Conservation (phyloP, 2,113 vertebrate species). For the Microtus oregoni region DNA sequence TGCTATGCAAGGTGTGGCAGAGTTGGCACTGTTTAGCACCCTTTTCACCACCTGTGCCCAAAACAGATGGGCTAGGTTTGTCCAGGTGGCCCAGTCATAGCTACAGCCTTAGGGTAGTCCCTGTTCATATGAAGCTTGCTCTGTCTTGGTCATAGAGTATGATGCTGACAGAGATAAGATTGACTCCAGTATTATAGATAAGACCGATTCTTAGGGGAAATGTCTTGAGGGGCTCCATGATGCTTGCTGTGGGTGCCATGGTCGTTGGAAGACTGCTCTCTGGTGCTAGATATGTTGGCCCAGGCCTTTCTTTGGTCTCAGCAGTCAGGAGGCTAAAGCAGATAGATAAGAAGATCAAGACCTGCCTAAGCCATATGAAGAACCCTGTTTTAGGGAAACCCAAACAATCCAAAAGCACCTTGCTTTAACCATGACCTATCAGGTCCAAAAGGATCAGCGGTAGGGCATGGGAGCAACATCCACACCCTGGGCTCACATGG, state of each 20-base stretch:
- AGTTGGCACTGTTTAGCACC: not conserved
- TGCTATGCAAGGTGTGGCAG: not conserved
- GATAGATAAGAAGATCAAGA: not conserved
- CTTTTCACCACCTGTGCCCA: not conserved
- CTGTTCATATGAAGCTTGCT: not conserved
- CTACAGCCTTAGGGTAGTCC: not conserved
- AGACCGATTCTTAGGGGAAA: not conserved
- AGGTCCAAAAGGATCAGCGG: not conserved
- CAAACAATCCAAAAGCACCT: not conserved
- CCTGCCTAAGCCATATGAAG: not conserved
- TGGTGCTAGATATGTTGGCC: not conserved
- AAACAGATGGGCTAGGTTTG: not conserved
- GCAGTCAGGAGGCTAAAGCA: not conserved
- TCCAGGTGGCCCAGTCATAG: not conserved
- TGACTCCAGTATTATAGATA: not conserved
- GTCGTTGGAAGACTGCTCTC: not conserved
- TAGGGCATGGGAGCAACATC: no score
- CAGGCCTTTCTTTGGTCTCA: not conserved
- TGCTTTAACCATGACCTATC: not conserved
- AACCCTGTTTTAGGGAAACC: not conserved
- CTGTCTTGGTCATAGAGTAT: not conserved
- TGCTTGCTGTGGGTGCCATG: not conserved
- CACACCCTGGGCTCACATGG: not conserved
- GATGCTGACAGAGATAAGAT: not conserved
- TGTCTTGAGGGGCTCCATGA: rapidly evolving